Evolutionary conservation across 2,113 vertebrate species (phyloP).

Genomic region (Apus apus): DNA sequence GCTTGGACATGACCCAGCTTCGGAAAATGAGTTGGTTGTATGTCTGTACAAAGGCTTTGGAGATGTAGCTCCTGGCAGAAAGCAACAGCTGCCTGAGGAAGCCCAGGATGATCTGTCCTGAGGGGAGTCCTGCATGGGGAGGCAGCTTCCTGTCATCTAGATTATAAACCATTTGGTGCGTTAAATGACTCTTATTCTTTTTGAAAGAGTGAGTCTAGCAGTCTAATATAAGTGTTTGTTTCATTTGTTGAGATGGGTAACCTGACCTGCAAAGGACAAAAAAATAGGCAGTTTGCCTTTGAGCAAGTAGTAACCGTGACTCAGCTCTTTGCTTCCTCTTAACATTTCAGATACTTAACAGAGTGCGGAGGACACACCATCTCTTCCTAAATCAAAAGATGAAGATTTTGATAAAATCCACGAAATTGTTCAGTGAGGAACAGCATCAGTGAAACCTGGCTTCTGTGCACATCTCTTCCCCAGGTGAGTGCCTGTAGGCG

Average conservation of each 20-base stretch:
- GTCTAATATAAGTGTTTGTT: neutral
- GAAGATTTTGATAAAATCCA: neutral
- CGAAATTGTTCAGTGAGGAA: neutral
- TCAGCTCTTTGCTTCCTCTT: neutral
- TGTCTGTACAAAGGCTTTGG: slow-evolving; percentile 60
- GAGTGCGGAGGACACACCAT: neutral
- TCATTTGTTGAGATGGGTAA: neutral
- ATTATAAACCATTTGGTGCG: neutral
- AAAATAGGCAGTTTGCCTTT: neutral
- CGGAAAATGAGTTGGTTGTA: slow-evolving; percentile 65
- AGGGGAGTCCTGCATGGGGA: neutral
- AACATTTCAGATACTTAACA: neutral
- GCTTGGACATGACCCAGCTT: slow-evolving; percentile 73
- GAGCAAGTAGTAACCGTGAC: neutral
- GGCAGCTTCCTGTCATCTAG: neutral
- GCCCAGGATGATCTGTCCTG: neutral
- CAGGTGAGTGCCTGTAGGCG: neutral
- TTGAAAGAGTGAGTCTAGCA: neutral
- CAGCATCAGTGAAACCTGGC: neutral
- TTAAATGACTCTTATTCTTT: neutral
- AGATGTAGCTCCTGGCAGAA: slow-evolving; percentile 46
- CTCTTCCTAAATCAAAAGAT: neutral
- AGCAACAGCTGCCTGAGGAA: neutral
- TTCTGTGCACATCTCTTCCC: neutral
- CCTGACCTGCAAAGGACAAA: neutral